Base-by-base conservation (phyloP, 2,888 invertebrate species). In the Noctuana brunneofusca region DNA sequence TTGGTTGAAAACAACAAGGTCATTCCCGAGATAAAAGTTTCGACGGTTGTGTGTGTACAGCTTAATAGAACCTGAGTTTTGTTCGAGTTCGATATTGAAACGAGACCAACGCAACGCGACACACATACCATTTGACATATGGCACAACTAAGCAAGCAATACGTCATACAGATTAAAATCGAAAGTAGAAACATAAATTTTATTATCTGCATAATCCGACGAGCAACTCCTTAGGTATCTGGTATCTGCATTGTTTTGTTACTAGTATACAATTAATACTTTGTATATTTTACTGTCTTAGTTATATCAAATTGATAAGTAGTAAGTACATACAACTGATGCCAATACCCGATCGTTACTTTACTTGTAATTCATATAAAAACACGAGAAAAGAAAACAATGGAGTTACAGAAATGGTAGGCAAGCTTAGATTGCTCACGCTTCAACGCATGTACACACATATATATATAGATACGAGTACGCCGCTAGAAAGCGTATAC, bases 401-500 rank as follows among this genome's bases (percentile, higher is more conserved):
- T 81, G 68, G 76, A 73, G 69, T 71, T 68, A 69, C 73, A 76
- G 72, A 74, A 74, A 77, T 77, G 70, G 78, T 74, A 77, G 75
- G 70, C 69, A 74, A 71, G 70, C 48, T 55, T 41, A 12, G 55
- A 79, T 81, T 82, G 81, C 79, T 74, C 79, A 82, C 84, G 85
- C 80, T 78, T 73, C 73, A 81, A 78, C 81, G 83, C 81, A 55
- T 62, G 41, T 55, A 81, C 76, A 30, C 24, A 72, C 24, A 24
- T 4, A 0, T 6, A 38, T 38, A 38, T 1, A 11, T 38, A n/a
- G 70, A 69, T 69, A 58, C 48, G 49, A 52, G 24, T 54, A 60
- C 66, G 66, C 69, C 67, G 85, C 63, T 56, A 80, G 86, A 86
- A 86, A 86, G 86, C 82, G 75, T 73, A 66, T 65, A 67, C 64